These are phyloP conservation scores for Troglohyphantes excavatus DNA, from an alignment of 2,888 invertebrate species.

Conservation along the genomic window DNA sequence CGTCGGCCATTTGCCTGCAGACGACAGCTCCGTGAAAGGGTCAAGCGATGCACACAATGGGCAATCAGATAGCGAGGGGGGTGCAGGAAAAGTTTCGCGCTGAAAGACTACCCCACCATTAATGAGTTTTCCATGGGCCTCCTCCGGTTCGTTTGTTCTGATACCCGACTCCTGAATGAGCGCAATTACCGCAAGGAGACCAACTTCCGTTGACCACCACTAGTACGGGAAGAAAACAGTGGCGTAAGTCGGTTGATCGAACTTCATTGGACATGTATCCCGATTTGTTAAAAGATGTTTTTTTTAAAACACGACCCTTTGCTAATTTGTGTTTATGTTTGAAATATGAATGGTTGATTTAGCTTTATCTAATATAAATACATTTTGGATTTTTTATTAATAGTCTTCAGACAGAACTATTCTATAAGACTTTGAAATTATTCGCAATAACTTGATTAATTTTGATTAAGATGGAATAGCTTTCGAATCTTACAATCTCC, in stretches of 20 bases:
- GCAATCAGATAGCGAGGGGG: constrained; percentile 44
- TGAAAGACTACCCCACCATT: constrained; percentile 41
- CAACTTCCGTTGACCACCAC: constrained; percentile 52
- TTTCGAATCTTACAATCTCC: too few relatives aligned
- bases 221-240: neutral
- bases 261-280: neutral
- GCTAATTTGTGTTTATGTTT: too few relatives aligned
- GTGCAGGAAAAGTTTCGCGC: constrained; percentile 60
- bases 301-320: too few relatives aligned
- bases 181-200: constrained; percentile 64
- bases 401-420: too few relatives aligned
- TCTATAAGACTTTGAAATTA: too few relatives aligned
- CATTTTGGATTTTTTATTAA: too few relatives aligned
- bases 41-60: constrained; percentile 47
- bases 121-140: constrained; percentile 72
- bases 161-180: constrained; percentile 62
- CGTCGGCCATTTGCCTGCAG: constrained; percentile 59
- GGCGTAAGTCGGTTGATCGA: constrained; percentile 1
- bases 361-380: too few relatives aligned
- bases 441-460: too few relatives aligned
- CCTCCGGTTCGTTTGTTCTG: constrained; percentile 62
- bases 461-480: too few relatives aligned
- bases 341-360: too few relatives aligned
- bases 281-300: too few relatives aligned
- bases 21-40: constrained; percentile 52